Evolutionary conservation across 2,797 vertebrate species (phyloP).

Genomic region (Pempheris klunzingeri): DNA sequence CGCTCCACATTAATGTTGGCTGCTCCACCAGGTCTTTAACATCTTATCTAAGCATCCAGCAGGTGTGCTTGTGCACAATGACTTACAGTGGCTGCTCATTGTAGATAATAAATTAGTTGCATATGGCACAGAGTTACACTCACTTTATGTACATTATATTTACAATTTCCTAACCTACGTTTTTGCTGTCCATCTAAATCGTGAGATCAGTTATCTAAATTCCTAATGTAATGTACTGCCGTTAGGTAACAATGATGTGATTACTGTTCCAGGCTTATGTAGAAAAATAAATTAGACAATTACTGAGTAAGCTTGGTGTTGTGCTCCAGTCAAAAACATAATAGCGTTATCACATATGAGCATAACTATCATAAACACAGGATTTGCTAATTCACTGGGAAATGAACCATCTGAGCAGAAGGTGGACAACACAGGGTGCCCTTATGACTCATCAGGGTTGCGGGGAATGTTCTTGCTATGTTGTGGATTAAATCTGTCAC

Average conservation of each 20-base stretch:
- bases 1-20: too few species aligned
- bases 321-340: neutral
- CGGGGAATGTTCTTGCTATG: conserved; percentile 43
- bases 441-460: conserved; percentile 62
- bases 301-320: neutral
- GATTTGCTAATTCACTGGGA: conserved; percentile 43
- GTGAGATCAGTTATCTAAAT: neutral
- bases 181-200: neutral
- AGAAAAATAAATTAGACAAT: neutral
- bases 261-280: neutral
- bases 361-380: conserved; percentile 4
- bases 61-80: neutral
- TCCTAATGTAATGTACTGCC: neutral
- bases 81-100: neutral
- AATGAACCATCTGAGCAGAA: conserved; percentile 66
- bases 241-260: neutral
- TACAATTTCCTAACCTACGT: neutral
- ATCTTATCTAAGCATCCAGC: neutral
- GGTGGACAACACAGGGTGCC: conserved; percentile 68
- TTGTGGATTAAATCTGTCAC: conserved; percentile 45
- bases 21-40: neutral
- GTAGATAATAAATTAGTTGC: neutral
- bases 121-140: neutral
- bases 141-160: neutral
- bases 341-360: conserved; percentile 13